phyloP scores from a whole-genome alignment of 1,140 invertebrate species.

The Hylyphantes graminicola region DNA sequence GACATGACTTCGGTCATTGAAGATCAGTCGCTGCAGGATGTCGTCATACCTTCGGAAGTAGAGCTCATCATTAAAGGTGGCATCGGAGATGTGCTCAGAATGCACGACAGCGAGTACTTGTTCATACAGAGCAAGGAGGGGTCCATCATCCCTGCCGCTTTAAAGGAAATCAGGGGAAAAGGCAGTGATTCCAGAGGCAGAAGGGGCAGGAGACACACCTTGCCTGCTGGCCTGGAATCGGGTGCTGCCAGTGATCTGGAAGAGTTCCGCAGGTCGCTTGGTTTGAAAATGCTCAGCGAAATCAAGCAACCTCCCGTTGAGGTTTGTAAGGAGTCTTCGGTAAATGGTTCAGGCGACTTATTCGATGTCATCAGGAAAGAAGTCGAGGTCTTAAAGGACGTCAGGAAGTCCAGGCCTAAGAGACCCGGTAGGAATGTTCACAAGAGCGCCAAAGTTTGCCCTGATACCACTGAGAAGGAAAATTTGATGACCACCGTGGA shows the following conservation, averaged over 20 bases:
- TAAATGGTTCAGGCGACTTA: background rate
- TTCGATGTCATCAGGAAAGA: conserved; percentile 38
- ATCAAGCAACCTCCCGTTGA: conserved; percentile 4
- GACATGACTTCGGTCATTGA: conserved; percentile 75
- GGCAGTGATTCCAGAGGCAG: background rate
- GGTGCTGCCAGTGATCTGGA: conserved; percentile 10
- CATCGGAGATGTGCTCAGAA: conserved; percentile 63
- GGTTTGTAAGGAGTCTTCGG: background rate
- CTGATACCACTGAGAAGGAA: conserved; percentile 9
- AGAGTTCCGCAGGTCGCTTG: background rate
- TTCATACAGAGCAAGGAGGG: conserved; percentile 55
- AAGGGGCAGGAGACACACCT: conserved; percentile 22
- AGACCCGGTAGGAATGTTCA: conserved; percentile 19
- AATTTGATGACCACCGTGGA: background rate
- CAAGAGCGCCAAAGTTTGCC: background rate
- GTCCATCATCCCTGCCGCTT: conserved; percentile 20
- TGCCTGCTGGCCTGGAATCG: conserved; percentile 31
- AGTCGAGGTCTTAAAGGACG: conserved; percentile 32
- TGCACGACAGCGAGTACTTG: conserved; percentile 73
- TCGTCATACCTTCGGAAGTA: conserved; percentile 57
- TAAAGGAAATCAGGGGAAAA: conserved; percentile 31
- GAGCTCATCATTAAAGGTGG: conserved; percentile 58
- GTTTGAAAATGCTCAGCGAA: conserved; percentile 39
- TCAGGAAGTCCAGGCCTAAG: conserved; percentile 41
- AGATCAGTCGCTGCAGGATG: conserved; percentile 28